phyloP scores from a whole-genome alignment of 2,113 vertebrate genomes.

The Clupea harengus region DNA sequence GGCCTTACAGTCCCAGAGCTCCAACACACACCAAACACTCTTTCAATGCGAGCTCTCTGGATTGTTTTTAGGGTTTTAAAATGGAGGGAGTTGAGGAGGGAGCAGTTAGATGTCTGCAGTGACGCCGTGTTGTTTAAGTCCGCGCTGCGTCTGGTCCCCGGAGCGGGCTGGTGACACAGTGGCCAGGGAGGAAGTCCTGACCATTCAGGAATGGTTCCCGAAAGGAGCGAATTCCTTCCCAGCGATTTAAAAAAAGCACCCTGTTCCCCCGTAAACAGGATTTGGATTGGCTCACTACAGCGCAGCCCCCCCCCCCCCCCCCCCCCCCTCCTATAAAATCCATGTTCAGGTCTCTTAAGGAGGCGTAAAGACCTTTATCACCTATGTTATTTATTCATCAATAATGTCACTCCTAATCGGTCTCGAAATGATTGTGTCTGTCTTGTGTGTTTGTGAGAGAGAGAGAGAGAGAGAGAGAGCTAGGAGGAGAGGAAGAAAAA shows the following conservation, averaged over 20 bases:
- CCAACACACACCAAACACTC: not conserved
- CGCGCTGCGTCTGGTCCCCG: not conserved
- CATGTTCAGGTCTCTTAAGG: not conserved
- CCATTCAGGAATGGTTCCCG: constrained; percentile 35
- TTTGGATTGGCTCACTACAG: constrained; percentile 28
- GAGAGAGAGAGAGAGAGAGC: not conserved
- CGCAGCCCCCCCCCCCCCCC: not conserved
- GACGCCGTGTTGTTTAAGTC: not conserved
- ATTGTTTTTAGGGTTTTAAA: too few species aligned
- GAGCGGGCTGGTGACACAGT: not conserved
- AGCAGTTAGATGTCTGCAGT: too few species aligned
- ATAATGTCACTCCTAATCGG: not conserved
- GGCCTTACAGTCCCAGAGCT: not conserved
- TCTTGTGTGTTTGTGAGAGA: not conserved
- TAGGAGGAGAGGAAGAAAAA: too few species aligned
- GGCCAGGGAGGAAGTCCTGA: constrained; percentile 27
- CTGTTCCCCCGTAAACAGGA: constrained; percentile 40
- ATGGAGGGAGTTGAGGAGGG: too few species aligned
- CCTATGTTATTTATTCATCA: not conserved
- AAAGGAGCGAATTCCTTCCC: constrained; percentile 35
- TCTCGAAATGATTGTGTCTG: not conserved
- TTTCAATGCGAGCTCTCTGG: not conserved
- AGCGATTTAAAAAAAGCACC: constrained; percentile 40
- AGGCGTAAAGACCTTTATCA: constrained; percentile 14
- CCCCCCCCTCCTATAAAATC: constrained; percentile 22